Percentiles rank a stretch among this genome's conserved stretches.
Evolutionary conservation across 2,888 invertebrate species (phyloP).

Genomic region (Cryptus armator): DNA sequence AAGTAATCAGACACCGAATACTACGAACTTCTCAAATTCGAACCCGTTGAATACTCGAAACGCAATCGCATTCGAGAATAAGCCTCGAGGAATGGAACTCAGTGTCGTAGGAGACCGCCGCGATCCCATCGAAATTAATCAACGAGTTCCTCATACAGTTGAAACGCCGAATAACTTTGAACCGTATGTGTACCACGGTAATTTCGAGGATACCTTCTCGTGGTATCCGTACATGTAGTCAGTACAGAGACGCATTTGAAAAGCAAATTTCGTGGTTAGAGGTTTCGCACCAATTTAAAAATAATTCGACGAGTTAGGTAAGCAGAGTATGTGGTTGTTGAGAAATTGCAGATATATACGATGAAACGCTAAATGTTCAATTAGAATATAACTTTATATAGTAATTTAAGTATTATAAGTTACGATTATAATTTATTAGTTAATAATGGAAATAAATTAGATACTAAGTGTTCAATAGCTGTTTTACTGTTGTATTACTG

Average conservation of each 20-base stretch:
- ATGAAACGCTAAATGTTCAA: neutral
- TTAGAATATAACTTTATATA: neutral
- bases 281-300: neutral
- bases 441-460: too few species aligned
- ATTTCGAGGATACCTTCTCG: neutral
- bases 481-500: too few species aligned
- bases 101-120: neutral
- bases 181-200: neutral
- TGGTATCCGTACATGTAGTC: neutral
- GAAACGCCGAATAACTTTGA: slow-evolving; percentile 1
- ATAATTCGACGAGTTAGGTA: neutral
- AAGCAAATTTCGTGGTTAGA: neutral
- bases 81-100: slow-evolving; percentile 11
- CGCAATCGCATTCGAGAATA: slow-evolving; percentile 30
- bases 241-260: neutral
- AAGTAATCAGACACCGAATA: slow-evolving; percentile 53
- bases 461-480: too few species aligned
- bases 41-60: slow-evolving; percentile 46
- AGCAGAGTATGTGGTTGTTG: neutral
- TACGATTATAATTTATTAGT: too few species aligned
- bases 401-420: neutral
- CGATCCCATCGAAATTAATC: slow-evolving; percentile 11
- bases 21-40: slow-evolving; percentile 32
- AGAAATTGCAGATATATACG: neutral
- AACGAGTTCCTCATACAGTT: neutral